Base-by-base conservation (phyloP, 2,888 invertebrate genomes). In the Meganola albula region DNA sequence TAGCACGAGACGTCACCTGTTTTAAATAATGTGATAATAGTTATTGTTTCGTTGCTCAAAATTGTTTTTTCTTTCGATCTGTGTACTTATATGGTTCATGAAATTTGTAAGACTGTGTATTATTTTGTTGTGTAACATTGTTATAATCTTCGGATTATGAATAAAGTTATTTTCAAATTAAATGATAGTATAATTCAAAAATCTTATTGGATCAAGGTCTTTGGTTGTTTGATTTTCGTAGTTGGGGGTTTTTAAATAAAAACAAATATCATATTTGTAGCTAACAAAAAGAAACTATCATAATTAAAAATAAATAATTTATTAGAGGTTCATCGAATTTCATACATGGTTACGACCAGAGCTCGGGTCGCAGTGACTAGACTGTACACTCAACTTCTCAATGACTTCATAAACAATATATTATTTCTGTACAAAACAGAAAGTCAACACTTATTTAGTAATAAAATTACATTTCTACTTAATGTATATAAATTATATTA, bases 21-120 rank as follows among this genome's bases (percentile, higher is more conserved):
- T 67, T 53, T 68, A 60, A 71, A 68, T 65, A 65, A 62, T 71
- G 67, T 74, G 77, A 82, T 83, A 75, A 76, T 74, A 70, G 63
- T 74, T 72, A 63, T 68, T 62, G 63, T 59, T 69, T 70, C 68
- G 53, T 76, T 76, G 79, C 79, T 82, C 79, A 82, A 78, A 74
- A 73, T 75, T 73, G 48, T 64, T 71, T 67, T 58, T 50, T 42
- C 56, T 59, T 65, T 65, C 60, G 69, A 74, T 74, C 73, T 75
- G 61, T 73, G 84, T 85, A 85, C 84, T 85, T 85, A 85, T 78
- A 63, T n/a, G n/a, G 66, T 79, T 76, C 73, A 72, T 76, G 82
- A 74, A 83, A 85, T 79, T 83, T 71, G 78, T 83, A 84, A 85
- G 85, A 85, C 85, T 85, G 85, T 85, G 80, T 78, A 72, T 80